Evolutionary conservation across 35 echinoderm and acorn worm species (phyloP).

Genomic region (Ptychodera flava): DNA sequence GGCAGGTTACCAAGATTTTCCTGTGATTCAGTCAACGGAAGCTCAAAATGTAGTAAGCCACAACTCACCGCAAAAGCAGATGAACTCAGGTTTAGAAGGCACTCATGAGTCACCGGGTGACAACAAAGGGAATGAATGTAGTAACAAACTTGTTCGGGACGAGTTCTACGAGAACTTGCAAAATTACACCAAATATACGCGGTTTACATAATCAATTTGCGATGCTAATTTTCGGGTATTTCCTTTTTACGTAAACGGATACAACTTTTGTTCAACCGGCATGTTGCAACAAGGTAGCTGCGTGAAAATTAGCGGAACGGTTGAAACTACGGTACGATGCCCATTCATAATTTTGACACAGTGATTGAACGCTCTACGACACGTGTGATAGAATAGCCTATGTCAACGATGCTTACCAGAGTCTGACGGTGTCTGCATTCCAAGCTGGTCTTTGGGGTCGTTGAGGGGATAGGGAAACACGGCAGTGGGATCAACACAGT

Average conservation of each 20-base stretch:
- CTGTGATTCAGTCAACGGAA: too few species aligned
- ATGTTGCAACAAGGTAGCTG: not conserved
- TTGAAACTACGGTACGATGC: not conserved
- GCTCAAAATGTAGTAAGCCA: too few species aligned
- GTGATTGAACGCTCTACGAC: too few species aligned
- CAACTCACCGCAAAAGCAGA: too few species aligned
- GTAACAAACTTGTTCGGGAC: too few species aligned
- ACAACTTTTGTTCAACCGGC: not conserved
- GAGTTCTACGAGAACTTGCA: too few species aligned
- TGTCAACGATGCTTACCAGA: conserved; percentile 91
- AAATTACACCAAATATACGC: too few species aligned
- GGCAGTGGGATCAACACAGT: conserved; percentile 91
- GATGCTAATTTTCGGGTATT: not conserved
- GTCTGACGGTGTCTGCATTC: conserved; percentile 80
- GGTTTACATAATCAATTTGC: not conserved
- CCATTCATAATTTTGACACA: not conserved
- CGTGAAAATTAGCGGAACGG: not conserved
- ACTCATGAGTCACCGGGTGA: too few species aligned
- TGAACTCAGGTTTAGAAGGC: too few species aligned
- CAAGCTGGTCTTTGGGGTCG: conserved; percentile 48
- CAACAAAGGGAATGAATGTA: too few species aligned
- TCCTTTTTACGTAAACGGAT: not conserved
- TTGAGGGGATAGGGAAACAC: conserved; percentile 92
- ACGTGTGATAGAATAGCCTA: too few species aligned
- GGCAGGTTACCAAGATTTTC: too few species aligned